Evolutionary conservation across 2,888 invertebrate species (phyloP), one percentile per base, ranked within the genome.

Genomic region (Parnassius mnemosyne): DNA sequence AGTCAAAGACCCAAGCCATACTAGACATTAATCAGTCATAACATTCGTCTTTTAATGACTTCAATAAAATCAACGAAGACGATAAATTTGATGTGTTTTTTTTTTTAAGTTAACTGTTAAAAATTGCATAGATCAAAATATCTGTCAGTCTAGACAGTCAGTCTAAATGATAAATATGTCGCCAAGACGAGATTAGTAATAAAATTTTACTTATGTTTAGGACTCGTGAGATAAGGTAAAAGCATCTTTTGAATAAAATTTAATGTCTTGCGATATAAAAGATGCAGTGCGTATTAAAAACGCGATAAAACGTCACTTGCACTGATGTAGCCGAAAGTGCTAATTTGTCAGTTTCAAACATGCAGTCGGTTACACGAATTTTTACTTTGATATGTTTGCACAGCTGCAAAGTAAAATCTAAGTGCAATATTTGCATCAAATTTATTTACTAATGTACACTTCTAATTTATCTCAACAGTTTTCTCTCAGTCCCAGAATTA

Each of bases 271-370:
- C 10, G 50, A 47, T 20, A 16, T 56, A 52, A 51, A 50, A 57
- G 59, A 63, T 63, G 58, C 20, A 54, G 60, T 44, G 42, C 61
- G 42, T 60, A 42, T 51, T 58, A 53, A 61, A 56, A 80, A 73
- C 74, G 74, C 74, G 67, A 75, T 73, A 76, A 78, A 49, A 72
- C 73, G 69, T 71, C 75, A 78, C 75, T 76, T 81, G 79, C 79
- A 79, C 79, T 78, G 77, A 79, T 78, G 73, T 75, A 68, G 60
- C 74, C 77, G 74, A 79, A 80, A 74, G 85, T 85, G 89, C 74
- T 87, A 90, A 89, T 84, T 83, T 79, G 85, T 72, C 79, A 82
- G 77, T 79, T 82, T 82, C 80, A 84, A 84, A 87, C 81, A 84
- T 88, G 87, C 89, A 87, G 65, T 80, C 79, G 79, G 82, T 85